Conservation (phyloP, 2,113 vertebrate genomes). For the Pelecanoides urinatrix region DNA sequence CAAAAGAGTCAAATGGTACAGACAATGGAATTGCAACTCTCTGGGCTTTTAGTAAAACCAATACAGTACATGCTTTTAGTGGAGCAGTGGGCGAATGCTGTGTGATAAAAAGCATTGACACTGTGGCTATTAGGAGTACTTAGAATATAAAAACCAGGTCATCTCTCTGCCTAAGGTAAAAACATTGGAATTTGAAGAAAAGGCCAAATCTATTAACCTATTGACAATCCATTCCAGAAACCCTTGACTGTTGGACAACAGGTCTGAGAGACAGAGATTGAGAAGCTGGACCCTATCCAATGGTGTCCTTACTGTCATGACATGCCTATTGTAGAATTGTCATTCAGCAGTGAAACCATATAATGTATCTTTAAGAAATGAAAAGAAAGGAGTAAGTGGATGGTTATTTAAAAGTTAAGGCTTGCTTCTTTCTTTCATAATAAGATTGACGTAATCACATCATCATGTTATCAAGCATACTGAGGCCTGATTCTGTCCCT, state of each 20-base stretch:
- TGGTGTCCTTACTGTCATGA: not conserved
- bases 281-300: not conserved
- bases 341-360: not conserved
- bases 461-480: not conserved
- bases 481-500: not conserved
- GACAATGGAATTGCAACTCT: not conserved
- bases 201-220: conserved; percentile 55
- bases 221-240: conserved; percentile 14
- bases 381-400: not conserved
- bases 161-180: conserved; percentile 26
- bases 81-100: not conserved
- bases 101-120: not conserved
- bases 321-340: not conserved
- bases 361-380: not conserved
- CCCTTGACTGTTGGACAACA: not conserved
- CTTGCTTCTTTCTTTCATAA: not conserved
- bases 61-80: not conserved
- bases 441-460: not conserved
- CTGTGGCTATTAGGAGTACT: not conserved
- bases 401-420: not conserved
- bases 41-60: not conserved
- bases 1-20: not conserved
- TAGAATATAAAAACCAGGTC: not conserved
- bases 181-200: not conserved
- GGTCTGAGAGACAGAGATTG: not conserved